A percentile compares a stretch with the other conserved stretches of the same genome.
These are phyloP conservation scores for Alviniconcha strummeri DNA, from an alignment of 2,888 invertebrate genomes.

Conservation along the genomic window DNA sequence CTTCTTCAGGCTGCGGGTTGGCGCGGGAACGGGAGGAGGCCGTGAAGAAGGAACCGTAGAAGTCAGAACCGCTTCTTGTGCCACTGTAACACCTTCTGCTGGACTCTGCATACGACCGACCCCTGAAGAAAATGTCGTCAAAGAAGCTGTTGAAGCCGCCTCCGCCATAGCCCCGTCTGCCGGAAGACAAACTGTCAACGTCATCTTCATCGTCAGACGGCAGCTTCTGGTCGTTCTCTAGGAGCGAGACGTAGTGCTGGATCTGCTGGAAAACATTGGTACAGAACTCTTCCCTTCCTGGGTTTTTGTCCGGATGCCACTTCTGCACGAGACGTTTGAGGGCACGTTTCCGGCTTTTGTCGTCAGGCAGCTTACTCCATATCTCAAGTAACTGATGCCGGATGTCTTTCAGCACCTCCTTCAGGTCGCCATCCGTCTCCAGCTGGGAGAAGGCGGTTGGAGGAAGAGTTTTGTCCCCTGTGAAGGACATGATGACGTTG, in stretches of 20 bases:
- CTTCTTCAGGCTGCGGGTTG: slow-evolving; percentile 24
- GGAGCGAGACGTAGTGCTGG: not conserved
- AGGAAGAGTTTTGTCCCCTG: not conserved
- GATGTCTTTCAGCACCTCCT: slow-evolving; percentile 13
- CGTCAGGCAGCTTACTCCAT: slow-evolving; percentile 11
- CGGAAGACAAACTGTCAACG: not conserved
- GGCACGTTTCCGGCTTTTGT: not conserved
- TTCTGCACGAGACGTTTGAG: slow-evolving; percentile 12
- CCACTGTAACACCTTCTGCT: not conserved
- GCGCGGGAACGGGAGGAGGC: not conserved
- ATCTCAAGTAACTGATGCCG: slow-evolving; percentile 7
- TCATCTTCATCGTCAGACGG: slow-evolving; percentile 12
- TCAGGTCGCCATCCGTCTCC: not conserved
- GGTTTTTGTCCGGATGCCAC: slow-evolving; percentile 33
- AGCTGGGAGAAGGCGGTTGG: slow-evolving; percentile 3
- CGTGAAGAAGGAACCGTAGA: not conserved
- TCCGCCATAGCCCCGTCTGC: not conserved
- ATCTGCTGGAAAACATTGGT: slow-evolving; percentile 21
- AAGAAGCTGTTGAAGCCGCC: slow-evolving; percentile 1
- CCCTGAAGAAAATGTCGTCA: slow-evolving; percentile 11
- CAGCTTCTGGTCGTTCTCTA: not conserved
- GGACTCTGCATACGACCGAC: slow-evolving; percentile 8
- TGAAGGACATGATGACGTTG: not conserved
- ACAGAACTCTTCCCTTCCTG: not conserved
- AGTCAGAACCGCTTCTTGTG: not conserved